Percentiles rank a stretch among this genome's conserved stretches.
Evolutionary conservation across 2,888 invertebrate species (phyloP).

Genomic region (Polietes domitor): DNA sequence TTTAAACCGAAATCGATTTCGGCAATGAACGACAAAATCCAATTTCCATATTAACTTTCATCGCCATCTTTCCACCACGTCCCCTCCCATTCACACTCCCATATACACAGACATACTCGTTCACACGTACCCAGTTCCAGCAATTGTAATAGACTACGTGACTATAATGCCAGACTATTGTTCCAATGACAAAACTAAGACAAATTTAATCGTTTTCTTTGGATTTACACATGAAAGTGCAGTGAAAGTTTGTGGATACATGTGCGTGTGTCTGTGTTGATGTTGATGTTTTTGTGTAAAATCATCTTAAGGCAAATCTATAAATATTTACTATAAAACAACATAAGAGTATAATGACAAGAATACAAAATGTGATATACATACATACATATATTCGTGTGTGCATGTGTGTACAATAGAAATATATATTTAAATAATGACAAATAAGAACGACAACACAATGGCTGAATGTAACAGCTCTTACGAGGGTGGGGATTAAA

Average conservation of each 20-base stretch:
- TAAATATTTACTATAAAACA: constrained; percentile 59
- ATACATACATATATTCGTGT: too few species aligned
- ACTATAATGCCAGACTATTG: constrained; percentile 45
- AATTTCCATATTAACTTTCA: constrained; percentile 37
- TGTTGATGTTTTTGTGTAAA: not conserved
- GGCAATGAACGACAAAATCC: constrained; percentile 21
- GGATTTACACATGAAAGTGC: not conserved
- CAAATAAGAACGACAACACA: not conserved
- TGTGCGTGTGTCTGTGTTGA: too few species aligned
- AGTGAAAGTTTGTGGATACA: too few species aligned
- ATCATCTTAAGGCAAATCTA: constrained; percentile 47
- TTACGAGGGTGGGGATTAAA: not conserved
- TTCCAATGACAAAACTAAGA: constrained; percentile 5
- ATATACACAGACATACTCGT: not conserved
- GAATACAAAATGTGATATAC: constrained; percentile 54
- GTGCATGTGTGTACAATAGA: too few species aligned
- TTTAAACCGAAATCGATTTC: not conserved
- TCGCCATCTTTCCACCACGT: too few species aligned
- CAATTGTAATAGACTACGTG: constrained; percentile 66
- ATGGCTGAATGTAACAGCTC: not conserved
- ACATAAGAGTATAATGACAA: constrained; percentile 42
- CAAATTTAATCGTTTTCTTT: constrained; percentile 6
- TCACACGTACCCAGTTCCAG: not conserved
- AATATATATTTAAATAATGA: not conserved
- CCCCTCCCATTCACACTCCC: too few species aligned